phyloP scores from a whole-genome alignment of 2,113 vertebrate genomes.

The Ceuthmochares aereus region DNA sequence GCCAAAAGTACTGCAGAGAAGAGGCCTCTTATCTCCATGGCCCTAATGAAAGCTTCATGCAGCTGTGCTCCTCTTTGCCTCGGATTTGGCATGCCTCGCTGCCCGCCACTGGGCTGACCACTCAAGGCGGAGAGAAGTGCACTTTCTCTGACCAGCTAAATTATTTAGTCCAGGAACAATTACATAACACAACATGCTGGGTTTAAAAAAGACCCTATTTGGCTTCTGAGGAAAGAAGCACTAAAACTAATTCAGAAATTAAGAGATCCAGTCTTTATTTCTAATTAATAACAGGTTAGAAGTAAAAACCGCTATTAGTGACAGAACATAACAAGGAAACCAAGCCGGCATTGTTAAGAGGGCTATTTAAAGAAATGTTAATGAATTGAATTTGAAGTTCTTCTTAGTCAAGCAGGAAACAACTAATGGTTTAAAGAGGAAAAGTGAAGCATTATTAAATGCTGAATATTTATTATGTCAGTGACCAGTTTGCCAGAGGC shows the following conservation, averaged over 20 bases:
- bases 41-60: constrained; percentile 75
- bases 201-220: constrained; percentile 40
- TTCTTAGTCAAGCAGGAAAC: constrained; percentile 76
- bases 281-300: constrained; percentile 81
- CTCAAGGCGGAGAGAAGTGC: constrained; percentile 37
- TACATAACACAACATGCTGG: constrained; percentile 45
- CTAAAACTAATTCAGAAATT: constrained; percentile 61
- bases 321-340: constrained; percentile 68
- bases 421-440: constrained; percentile 75
- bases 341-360: constrained; percentile 67
- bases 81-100: constrained; percentile 65
- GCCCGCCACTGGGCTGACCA: constrained; percentile 52
- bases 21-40: constrained; percentile 42
- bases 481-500: constrained; percentile 80
- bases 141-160: constrained; percentile 73
- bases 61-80: constrained; percentile 67
- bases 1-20: constrained; percentile 10
- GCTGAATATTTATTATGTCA: constrained; percentile 77
- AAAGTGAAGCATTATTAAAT: constrained; percentile 80
- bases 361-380: constrained; percentile 79
- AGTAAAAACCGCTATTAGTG: constrained; percentile 73
- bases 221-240: constrained; percentile 19
- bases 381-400: constrained; percentile 77
- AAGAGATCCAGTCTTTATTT: constrained; percentile 69
- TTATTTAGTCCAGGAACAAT: constrained; percentile 78